These are phyloP conservation scores for Caenorhabditis sulstoni DNA, from an alignment of 2,888 invertebrate species.

Conservation along the genomic window DNA sequence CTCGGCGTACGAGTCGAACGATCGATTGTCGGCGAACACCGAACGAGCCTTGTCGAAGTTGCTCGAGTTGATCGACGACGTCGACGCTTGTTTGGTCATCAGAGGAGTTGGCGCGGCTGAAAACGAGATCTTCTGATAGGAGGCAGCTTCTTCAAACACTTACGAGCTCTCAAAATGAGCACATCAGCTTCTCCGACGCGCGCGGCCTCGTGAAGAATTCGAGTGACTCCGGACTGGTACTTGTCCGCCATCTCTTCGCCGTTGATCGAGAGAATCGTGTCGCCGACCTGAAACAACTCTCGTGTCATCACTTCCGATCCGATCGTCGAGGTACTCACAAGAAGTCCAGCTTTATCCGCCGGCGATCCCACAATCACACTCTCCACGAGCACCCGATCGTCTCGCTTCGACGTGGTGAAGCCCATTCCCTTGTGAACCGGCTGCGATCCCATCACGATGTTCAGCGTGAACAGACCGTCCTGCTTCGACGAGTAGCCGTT, in stretches of 20 bases:
- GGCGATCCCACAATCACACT: slow-evolving; percentile 80
- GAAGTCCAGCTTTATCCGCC: slow-evolving; percentile 66
- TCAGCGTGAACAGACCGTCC: slow-evolving; percentile 61
- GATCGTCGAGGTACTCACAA: slow-evolving; percentile 57
- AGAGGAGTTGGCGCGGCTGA: slow-evolving; percentile 32
- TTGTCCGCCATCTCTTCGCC: slow-evolving; percentile 76
- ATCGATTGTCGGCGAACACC: slow-evolving; percentile 55
- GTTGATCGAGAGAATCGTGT: slow-evolving; percentile 80
- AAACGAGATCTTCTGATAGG: too few species aligned
- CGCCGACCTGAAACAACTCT: slow-evolving; percentile 74
- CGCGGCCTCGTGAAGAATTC: slow-evolving; percentile 79
- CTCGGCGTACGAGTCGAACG: slow-evolving; percentile 65
- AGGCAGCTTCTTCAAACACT: slow-evolving; percentile 13
- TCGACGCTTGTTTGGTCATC: slow-evolving; percentile 41
- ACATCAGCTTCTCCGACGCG: slow-evolving; percentile 69
- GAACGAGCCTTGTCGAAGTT: slow-evolving; percentile 58
- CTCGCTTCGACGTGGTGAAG: slow-evolving; percentile 80
- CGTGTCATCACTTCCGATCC: neutral
- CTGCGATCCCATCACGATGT: slow-evolving; percentile 64
- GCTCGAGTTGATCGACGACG: slow-evolving; percentile 40
- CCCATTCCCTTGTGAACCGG: slow-evolving; percentile 81
- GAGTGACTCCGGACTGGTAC: slow-evolving; percentile 78
- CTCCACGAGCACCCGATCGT: slow-evolving; percentile 79
- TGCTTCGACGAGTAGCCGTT: slow-evolving; percentile 13
- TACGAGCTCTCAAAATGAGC: slow-evolving; percentile 62